Evolutionary conservation across 2,888 invertebrate species (phyloP).

Genomic region (Gryllus longicercus): DNA sequence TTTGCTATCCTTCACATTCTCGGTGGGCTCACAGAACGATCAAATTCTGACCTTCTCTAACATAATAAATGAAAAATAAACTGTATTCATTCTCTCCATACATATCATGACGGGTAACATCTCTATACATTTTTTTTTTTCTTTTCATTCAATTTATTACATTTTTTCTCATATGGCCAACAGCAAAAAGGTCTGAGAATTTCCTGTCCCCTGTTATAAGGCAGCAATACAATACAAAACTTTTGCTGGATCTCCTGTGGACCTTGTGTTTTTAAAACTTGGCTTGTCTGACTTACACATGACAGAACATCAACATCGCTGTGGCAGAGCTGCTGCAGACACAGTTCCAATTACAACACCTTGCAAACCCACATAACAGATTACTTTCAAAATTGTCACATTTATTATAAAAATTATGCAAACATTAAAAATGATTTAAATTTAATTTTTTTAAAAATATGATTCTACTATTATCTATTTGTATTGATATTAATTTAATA

Average conservation of each 20-base stretch:
- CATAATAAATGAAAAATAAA: constrained; percentile 18
- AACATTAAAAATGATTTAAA: constrained; percentile 17
- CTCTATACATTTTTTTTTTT: neutral
- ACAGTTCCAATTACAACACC: constrained; percentile 25
- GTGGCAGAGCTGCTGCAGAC: constrained; percentile 23
- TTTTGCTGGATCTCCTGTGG: constrained; percentile 31
- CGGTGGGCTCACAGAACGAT: constrained; percentile 27
- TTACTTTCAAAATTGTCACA: constrained; percentile 17
- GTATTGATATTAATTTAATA: constrained; percentile 17
- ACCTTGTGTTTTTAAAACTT: constrained; percentile 35
- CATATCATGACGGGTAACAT: neutral
- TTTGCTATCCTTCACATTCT: constrained; percentile 19
- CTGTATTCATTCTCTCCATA: constrained; percentile 2
- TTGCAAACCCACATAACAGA: constrained; percentile 17
- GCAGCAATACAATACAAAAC: constrained; percentile 37
- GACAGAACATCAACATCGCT: constrained; percentile 20
- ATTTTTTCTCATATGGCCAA: constrained; percentile 35
- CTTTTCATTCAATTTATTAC: too few species aligned
- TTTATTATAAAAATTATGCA: constrained; percentile 17
- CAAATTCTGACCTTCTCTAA: constrained; percentile 4
- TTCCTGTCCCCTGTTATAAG: constrained; percentile 37
- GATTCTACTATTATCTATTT: constrained; percentile 17
- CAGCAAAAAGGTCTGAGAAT: constrained; percentile 38
- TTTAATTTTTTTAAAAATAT: constrained; percentile 11
- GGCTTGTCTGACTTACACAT: constrained; percentile 21